phyloP scores from a whole-genome alignment of 1,140 invertebrate genomes.

The Pseudobourletiella spinata region DNA sequence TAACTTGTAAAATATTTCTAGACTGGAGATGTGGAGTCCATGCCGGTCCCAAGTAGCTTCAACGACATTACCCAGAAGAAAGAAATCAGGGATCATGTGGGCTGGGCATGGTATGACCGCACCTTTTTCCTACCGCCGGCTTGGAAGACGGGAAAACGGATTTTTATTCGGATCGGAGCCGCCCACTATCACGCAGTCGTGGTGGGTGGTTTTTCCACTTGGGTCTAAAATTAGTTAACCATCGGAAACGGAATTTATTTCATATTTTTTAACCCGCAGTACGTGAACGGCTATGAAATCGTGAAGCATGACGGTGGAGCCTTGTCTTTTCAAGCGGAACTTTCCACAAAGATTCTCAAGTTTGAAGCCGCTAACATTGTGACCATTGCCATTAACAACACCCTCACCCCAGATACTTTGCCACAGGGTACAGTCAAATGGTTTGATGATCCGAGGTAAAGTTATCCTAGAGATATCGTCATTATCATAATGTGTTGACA shows the following conservation, averaged over 20 bases:
- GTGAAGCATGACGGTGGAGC: slow-evolving; percentile 86
- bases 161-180: not conserved
- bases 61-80: slow-evolving; percentile 85
- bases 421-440: slow-evolving; percentile 41
- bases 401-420: slow-evolving; percentile 45
- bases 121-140: slow-evolving; percentile 55
- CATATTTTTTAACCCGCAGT: slow-evolving; percentile 45
- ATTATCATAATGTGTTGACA: not conserved
- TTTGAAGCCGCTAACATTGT: slow-evolving; percentile 42
- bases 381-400: slow-evolving; percentile 57
- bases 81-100: slow-evolving; percentile 80
- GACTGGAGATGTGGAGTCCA: slow-evolving; percentile 49
- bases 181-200: not conserved
- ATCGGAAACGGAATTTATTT: too few species aligned
- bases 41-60: slow-evolving; percentile 95
- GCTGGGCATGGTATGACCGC: slow-evolving; percentile 86
- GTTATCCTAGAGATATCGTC: not conserved
- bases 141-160: slow-evolving; percentile 38
- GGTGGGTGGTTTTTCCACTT: slow-evolving; percentile 3
- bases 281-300: slow-evolving; percentile 71
- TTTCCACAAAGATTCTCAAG: not conserved
- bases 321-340: slow-evolving; percentile 47
- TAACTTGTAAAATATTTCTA: too few species aligned
- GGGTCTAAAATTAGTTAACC: too few species aligned
- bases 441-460: slow-evolving; percentile 8